Percentiles rank a stretch among this genome's conserved stretches.
Evolutionary conservation across 2,113 vertebrate genomes (phyloP).

Genomic region (Capreolus pygargus): DNA sequence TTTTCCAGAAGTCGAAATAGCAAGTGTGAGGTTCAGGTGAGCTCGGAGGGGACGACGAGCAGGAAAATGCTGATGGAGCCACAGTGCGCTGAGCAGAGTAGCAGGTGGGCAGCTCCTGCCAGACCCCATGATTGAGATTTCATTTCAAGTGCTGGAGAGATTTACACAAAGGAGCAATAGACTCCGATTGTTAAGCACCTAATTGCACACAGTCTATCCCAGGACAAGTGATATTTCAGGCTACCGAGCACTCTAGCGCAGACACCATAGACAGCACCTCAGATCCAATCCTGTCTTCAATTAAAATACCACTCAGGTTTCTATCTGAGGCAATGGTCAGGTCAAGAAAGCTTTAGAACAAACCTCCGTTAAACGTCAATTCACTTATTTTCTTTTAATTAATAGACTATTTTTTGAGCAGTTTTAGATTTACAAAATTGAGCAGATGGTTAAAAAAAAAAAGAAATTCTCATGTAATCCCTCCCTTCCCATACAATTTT

Average conservation of each 20-base stretch:
- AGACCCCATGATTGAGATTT: background rate
- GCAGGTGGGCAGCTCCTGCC: too few relatives aligned
- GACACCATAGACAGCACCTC: background rate
- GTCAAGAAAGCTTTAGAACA: background rate
- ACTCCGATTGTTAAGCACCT: background rate
- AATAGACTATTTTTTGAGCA: background rate
- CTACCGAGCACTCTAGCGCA: background rate
- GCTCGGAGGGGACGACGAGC: background rate
- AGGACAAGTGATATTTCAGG: background rate
- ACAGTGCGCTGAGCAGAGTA: accelerated
- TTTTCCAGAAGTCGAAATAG: background rate
- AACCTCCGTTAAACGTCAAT: background rate
- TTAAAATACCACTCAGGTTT: background rate
- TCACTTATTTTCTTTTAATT: background rate
- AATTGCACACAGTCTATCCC: background rate
- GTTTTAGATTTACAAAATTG: background rate
- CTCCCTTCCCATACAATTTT: background rate
- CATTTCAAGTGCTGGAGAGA: background rate
- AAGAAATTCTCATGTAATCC: accelerated
- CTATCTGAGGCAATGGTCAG: background rate
- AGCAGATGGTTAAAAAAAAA: background rate
- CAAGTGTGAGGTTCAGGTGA: accelerated
- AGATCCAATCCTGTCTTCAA: background rate
- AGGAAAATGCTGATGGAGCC: accelerated
- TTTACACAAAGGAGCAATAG: background rate